A percentile compares a stretch with the other conserved stretches of the same genome.
Conservation (phyloP, 2,888 invertebrate species). For the Clistopyga incitator region DNA sequence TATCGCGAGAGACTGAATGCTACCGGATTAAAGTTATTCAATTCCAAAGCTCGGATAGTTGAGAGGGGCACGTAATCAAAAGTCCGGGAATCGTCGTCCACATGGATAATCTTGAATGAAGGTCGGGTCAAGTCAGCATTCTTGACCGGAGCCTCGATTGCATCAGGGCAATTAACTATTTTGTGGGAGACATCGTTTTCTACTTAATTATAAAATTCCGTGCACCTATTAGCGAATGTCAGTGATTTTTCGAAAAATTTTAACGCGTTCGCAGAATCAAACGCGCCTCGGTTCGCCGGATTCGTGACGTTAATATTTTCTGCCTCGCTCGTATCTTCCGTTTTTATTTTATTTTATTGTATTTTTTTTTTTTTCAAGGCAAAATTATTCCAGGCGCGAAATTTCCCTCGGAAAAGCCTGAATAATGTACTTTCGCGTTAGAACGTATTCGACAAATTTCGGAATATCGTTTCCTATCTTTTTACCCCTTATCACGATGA, state of each 20-base stretch:
- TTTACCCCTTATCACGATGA: slow-evolving; percentile 45
- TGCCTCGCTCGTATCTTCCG: neutral
- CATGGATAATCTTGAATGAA: slow-evolving; percentile 23
- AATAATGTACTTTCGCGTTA: neutral
- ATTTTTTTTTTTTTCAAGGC: too few species aligned
- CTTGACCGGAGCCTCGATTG: slow-evolving; percentile 11
- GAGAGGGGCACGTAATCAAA: slow-evolving; percentile 19
- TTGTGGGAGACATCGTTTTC: slow-evolving; percentile 12
- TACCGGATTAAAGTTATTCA: neutral
- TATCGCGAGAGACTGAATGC: too few species aligned
- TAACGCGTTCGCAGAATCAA: neutral
- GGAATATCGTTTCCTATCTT: slow-evolving; percentile 16
- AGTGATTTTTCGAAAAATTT: neutral
- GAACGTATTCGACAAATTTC: neutral
- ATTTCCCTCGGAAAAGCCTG: slow-evolving; percentile 19
- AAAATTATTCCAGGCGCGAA: slow-evolving; percentile 13
- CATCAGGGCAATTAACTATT: slow-evolving; percentile 30
- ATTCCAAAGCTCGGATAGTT: neutral
- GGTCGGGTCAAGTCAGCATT: slow-evolving; percentile 53
- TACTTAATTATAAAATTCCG: neutral
- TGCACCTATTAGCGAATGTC: neutral
- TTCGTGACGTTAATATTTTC: neutral
- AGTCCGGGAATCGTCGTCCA: slow-evolving; percentile 25
- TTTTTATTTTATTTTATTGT: neutral
- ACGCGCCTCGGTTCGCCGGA: neutral